These are phyloP conservation scores for Gorsachius magnificus DNA, from an alignment of 2,797 vertebrate species.

Conservation along the genomic window DNA sequence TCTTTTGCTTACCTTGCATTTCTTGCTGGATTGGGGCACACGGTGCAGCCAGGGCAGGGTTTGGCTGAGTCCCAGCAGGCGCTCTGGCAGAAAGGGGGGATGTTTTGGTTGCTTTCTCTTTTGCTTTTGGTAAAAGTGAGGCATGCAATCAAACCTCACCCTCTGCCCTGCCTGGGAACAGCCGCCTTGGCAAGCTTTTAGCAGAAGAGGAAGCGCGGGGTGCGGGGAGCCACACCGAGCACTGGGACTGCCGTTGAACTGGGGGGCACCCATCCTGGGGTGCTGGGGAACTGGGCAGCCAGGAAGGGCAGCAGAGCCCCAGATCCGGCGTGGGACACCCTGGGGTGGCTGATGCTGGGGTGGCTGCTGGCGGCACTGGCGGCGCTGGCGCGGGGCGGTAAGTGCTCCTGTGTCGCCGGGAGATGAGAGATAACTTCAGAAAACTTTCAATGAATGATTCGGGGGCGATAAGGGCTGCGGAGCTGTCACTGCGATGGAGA, in stretches of 20 bases:
- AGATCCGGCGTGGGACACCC: background rate
- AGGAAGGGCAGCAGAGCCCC: background rate
- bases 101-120: conserved; percentile 32
- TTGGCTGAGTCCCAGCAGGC: background rate
- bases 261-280: background rate
- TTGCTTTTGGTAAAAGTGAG: background rate
- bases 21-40: background rate
- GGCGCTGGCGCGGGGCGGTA: background rate
- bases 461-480: conserved; percentile 6
- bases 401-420: background rate
- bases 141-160: fast-evolving
- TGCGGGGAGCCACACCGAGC: background rate
- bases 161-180: background rate
- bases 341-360: background rate
- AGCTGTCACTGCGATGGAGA: background rate
- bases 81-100: background rate
- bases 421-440: conserved; percentile 24
- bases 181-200: fast-evolving
- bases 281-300: fast-evolving
- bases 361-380: conserved; percentile 15
- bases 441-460: conserved; percentile 1
- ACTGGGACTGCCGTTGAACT: background rate
- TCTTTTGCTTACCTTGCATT: background rate
- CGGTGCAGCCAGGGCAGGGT: background rate
- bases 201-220: conserved; percentile 2